Conservation (phyloP, 2,888 invertebrate species). For the Rhynchonema sp. region DNA sequence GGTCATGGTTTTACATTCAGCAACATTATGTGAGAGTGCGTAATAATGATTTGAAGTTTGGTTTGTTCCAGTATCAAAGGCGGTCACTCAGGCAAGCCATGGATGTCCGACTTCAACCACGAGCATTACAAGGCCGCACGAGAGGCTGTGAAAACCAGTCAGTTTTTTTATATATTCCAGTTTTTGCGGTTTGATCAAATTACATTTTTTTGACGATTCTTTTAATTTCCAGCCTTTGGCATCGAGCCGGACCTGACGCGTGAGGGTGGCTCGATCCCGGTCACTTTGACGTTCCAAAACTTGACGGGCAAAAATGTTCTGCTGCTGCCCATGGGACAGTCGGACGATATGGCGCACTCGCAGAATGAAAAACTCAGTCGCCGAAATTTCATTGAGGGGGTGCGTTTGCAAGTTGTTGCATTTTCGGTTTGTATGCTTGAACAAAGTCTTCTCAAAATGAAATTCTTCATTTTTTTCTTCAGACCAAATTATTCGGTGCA, state of each 20-base stretch:
- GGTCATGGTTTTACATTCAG: no score
- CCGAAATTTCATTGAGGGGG: constrained; percentile 79
- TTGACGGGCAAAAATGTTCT: constrained; percentile 58
- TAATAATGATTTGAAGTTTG: no score
- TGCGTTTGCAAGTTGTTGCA: background rate
- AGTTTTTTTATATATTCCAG: no score
- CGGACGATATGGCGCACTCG: constrained; percentile 97
- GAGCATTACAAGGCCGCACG: constrained; percentile 72
- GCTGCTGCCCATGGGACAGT: constrained; percentile 76
- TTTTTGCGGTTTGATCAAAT: no score
- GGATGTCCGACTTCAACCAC: constrained; percentile 79
- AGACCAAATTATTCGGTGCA: constrained; percentile 19
- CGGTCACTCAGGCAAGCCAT: constrained; percentile 60
- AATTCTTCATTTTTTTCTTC: background rate
- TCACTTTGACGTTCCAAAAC: constrained; percentile 60
- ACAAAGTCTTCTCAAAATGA: background rate
- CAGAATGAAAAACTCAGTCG: constrained; percentile 87
- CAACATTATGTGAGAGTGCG: no score
- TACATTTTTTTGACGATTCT: no score
- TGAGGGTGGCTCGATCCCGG: constrained; percentile 93
- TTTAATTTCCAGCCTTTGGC: constrained; percentile 46
- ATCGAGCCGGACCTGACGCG: constrained; percentile 80
- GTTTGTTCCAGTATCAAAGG: constrained; percentile 28
- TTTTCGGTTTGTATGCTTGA: background rate
- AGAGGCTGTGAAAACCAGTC: constrained; percentile 33